Conservation (phyloP, 2,113 vertebrate genomes). For the Semnornis frantzii region DNA sequence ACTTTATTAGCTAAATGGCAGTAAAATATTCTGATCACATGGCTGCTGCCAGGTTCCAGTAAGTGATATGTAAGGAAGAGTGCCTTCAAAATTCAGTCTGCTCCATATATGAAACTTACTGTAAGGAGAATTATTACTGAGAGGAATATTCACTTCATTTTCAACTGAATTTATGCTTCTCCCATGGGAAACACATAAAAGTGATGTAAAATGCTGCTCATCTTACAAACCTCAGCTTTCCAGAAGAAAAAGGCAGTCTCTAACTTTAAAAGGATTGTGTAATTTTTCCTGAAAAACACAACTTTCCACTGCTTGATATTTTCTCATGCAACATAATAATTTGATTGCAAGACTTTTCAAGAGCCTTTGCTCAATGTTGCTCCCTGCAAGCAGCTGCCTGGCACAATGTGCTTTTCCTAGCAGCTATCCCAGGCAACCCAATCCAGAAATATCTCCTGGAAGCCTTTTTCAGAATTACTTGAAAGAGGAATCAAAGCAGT, state of each 20-base stretch:
- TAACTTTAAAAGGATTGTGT: background rate
- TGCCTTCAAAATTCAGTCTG: background rate
- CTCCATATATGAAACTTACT: background rate
- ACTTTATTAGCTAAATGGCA: background rate
- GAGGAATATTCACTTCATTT: background rate
- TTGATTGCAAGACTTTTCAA: background rate
- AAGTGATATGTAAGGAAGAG: background rate
- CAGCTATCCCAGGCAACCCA: background rate
- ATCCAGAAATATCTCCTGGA: background rate
- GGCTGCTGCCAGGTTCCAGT: background rate
- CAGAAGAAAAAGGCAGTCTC: background rate
- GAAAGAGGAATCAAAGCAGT: background rate
- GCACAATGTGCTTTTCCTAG: background rate
- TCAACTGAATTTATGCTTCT: conserved; percentile 15
- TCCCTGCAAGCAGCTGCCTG: background rate
- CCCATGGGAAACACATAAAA: background rate
- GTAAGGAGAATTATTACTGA: background rate
- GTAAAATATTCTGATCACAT: background rate
- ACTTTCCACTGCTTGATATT: background rate
- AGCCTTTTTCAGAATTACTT: background rate
- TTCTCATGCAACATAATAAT: conserved; percentile 13
- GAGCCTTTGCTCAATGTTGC: background rate
- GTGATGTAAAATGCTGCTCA: background rate
- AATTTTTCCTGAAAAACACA: conserved; percentile 57
- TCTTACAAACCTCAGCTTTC: background rate